Conservation (phyloP, 2,797 vertebrate genomes). For the Tapirus indicus region DNA sequence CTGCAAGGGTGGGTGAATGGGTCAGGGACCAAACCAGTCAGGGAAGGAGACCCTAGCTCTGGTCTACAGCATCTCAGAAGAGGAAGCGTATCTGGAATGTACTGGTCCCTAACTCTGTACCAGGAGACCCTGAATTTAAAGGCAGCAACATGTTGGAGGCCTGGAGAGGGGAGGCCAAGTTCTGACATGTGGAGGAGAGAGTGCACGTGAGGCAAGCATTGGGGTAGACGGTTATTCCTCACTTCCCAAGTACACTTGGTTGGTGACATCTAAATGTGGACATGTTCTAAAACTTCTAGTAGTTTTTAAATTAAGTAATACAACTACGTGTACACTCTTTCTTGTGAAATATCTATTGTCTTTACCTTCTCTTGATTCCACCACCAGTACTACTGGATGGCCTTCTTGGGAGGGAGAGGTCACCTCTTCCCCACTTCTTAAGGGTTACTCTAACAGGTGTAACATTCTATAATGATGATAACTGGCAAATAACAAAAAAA, state of each 20-base stretch:
- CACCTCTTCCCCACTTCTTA: background rate
- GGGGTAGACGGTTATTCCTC: background rate
- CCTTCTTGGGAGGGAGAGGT: background rate
- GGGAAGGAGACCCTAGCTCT: background rate
- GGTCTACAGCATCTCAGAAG: background rate
- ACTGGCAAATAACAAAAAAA: background rate
- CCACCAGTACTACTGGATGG: background rate
- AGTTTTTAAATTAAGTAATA: slow-evolving; percentile 21
- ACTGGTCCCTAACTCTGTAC: background rate
- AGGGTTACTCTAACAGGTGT: background rate
- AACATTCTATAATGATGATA: background rate
- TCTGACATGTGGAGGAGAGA: background rate
- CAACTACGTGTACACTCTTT: background rate
- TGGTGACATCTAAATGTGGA: background rate
- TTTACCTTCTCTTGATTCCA: slow-evolving; percentile 16
- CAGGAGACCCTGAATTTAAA: background rate
- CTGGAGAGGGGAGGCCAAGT: background rate
- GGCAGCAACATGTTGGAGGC: background rate
- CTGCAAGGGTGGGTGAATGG: background rate
- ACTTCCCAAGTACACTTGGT: background rate
- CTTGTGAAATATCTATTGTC: background rate
- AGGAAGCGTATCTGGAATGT: background rate
- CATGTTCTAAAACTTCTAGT: background rate
- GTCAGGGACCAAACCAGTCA: background rate
- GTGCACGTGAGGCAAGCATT: background rate